These are phyloP conservation scores for Tipula lateralis DNA, from an alignment of 2,888 invertebrate species.

Conservation along the genomic window DNA sequence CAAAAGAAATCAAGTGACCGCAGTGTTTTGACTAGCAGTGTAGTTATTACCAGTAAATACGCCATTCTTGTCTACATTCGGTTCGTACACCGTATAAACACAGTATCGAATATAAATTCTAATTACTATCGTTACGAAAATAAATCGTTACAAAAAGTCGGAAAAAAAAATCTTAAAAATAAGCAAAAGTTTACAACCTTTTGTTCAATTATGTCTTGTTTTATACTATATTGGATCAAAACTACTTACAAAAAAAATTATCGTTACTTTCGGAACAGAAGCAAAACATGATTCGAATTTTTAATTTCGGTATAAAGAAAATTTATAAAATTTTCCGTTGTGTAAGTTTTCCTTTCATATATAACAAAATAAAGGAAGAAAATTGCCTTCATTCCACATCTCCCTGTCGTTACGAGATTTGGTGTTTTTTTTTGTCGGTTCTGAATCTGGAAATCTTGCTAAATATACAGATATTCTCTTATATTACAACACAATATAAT, in stretches of 20 bases:
- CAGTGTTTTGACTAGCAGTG: no score
- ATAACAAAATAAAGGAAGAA: neutral
- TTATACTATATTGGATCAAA: neutral
- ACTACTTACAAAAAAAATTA: neutral
- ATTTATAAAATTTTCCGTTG: neutral
- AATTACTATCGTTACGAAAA: neutral
- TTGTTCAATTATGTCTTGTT: neutral
- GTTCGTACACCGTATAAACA: neutral
- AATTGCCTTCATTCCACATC: neutral
- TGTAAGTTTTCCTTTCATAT: neutral
- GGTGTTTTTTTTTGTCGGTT: neutral
- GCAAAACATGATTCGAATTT: neutral
- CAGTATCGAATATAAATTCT: neutral
- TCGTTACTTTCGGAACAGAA: neutral
- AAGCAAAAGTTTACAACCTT: neutral
- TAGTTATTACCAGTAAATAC: no score
- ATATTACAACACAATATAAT: constrained; percentile 14
- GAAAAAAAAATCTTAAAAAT: neutral
- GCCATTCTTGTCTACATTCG: neutral
- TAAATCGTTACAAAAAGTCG: neutral
- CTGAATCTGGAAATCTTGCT: neutral
- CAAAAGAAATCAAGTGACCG: no score
- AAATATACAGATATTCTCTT: neutral
- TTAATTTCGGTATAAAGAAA: neutral
- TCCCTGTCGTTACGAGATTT: neutral